phyloP scores from a whole-genome alignment of 2,888 invertebrate genomes.

The Megastigmus dorsalis region DNA sequence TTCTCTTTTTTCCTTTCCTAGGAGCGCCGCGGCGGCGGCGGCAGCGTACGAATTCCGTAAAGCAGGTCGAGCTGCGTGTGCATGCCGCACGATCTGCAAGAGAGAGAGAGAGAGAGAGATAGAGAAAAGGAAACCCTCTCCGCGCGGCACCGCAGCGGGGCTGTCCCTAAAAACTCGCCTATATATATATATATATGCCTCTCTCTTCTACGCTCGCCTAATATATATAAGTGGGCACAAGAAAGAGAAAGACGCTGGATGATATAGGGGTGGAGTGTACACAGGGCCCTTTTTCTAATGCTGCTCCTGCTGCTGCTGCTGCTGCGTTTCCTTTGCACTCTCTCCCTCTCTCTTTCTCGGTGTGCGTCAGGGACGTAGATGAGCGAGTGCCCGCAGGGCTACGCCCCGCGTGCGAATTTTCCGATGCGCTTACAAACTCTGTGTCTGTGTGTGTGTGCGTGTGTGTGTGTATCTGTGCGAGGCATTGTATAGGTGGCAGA shows the following conservation, averaged over 20 bases:
- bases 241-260: not conserved
- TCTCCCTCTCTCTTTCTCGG: not conserved
- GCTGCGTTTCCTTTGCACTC: conserved; percentile 4
- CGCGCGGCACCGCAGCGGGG: not conserved
- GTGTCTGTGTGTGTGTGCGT: not conserved
- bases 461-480: too few species aligned
- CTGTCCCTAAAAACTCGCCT: too few species aligned
- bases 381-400: conserved; percentile 24
- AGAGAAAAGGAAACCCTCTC: conserved; percentile 28
- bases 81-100: not conserved
- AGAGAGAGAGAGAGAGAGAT: not conserved
- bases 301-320: not conserved
- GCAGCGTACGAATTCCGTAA: conserved; percentile 52
- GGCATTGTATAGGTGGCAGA: too few species aligned
- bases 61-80: conserved; percentile 43
- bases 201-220: not conserved
- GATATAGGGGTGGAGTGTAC: not conserved
- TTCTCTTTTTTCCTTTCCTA: not conserved
- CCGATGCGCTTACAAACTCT: not conserved
- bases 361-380: not conserved
- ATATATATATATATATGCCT: too few species aligned
- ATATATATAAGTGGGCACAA: not conserved
- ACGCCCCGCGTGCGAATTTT: conserved; percentile 45
- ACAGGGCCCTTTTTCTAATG: conserved; percentile 21
- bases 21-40: too few species aligned